Percentiles rank a stretch among this genome's conserved stretches.
These are phyloP conservation scores for Hypotaenidia philippensis DNA, from an alignment of 2,797 vertebrate species.

Conservation along the genomic window DNA sequence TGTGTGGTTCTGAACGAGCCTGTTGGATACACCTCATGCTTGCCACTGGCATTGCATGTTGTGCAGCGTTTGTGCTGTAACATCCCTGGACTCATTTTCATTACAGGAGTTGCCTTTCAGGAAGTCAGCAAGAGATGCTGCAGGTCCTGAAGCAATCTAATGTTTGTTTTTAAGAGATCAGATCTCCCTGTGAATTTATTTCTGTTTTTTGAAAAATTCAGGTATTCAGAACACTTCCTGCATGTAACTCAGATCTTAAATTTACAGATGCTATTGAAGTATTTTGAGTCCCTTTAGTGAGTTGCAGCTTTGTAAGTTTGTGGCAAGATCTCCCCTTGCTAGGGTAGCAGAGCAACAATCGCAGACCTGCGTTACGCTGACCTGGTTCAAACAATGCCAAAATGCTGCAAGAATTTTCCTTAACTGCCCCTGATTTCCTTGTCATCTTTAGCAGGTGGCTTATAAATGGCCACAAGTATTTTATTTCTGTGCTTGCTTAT, in stretches of 20 bases:
- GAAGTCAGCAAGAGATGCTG: not conserved
- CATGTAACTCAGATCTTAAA: not conserved
- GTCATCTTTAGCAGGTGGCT: not conserved
- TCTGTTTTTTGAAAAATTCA: not conserved
- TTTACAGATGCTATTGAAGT: not conserved
- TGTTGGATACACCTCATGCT: not conserved
- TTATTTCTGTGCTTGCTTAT: too few relatives aligned
- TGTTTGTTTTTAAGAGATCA: not conserved
- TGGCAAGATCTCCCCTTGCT: accelerated
- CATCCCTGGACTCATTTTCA: not conserved
- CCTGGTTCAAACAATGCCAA: not conserved
- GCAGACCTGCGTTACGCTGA: not conserved
- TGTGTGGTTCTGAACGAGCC: not conserved
- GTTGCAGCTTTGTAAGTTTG: not conserved
- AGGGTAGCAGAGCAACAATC: not conserved
- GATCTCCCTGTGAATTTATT: not conserved
- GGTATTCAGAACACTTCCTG: not conserved
- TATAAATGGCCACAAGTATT: not conserved
- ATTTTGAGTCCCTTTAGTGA: not conserved
- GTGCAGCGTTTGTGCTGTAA: not conserved
- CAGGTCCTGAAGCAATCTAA: not conserved
- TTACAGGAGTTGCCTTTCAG: not conserved
- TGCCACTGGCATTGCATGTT: not conserved
- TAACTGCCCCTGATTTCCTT: not conserved
- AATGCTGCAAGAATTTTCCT: not conserved